These are phyloP conservation scores for Noctua comes DNA, from an alignment of 2,888 invertebrate species.

Conservation along the genomic window DNA sequence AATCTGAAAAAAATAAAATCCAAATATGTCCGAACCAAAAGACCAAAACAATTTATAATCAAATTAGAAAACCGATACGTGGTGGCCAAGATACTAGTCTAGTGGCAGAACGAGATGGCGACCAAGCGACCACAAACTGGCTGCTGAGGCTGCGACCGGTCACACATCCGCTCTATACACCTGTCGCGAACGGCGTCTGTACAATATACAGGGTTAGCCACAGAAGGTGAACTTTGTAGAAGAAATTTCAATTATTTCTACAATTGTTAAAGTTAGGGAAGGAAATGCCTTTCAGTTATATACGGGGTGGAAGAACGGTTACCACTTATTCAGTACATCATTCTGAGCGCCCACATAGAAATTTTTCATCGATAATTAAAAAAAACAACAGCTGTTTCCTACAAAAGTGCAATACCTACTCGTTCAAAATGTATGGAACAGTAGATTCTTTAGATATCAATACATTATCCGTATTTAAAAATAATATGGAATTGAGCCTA, in stretches of 20 bases:
- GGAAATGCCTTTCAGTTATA: background rate
- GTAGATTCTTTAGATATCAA: background rate
- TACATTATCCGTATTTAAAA: background rate
- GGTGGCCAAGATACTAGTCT: slow-evolving; percentile 49
- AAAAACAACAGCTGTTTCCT: too few relatives aligned
- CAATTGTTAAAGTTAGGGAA: background rate
- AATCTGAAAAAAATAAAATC: background rate
- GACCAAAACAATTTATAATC: slow-evolving; percentile 54
- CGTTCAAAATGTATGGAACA: too few relatives aligned
- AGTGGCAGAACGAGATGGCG: slow-evolving; percentile 53
- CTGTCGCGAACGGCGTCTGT: slow-evolving; percentile 72
- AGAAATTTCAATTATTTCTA: too few relatives aligned
- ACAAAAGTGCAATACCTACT: too few relatives aligned
- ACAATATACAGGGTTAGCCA: slow-evolving; percentile 34
- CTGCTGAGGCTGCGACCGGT: slow-evolving; percentile 73
- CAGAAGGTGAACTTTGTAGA: slow-evolving; percentile 40
- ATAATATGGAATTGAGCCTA: background rate
- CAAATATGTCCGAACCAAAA: background rate
- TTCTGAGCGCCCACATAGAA: too few relatives aligned
- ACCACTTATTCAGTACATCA: too few relatives aligned
- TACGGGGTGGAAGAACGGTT: too few relatives aligned
- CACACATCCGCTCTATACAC: slow-evolving; percentile 75
- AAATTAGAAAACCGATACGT: slow-evolving; percentile 67
- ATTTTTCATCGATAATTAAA: too few relatives aligned
- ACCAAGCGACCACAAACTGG: slow-evolving; percentile 62